Conservation (phyloP, 1,140 invertebrate species). For the Drosophila rhopaloa region DNA sequence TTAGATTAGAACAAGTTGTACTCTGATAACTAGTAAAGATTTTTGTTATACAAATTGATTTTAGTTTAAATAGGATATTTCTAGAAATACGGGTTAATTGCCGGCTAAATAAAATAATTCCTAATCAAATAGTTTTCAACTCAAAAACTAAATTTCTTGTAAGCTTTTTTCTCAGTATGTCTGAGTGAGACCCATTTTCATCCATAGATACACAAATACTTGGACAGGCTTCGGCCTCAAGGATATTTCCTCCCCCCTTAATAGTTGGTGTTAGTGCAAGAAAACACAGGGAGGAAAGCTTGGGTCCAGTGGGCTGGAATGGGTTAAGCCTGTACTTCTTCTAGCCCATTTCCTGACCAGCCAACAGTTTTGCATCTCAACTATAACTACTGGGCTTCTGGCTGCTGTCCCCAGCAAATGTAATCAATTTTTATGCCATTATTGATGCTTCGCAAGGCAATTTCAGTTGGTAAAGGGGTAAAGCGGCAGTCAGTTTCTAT, state of each 20-base stretch:
- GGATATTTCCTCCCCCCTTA: constrained; percentile 39
- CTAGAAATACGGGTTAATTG: no score
- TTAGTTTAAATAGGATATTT: no score
- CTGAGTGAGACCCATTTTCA: constrained; percentile 30
- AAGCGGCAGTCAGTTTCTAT: constrained; percentile 37
- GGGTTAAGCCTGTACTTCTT: constrained; percentile 25
- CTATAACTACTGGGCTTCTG: constrained; percentile 54
- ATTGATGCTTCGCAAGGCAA: constrained; percentile 77
- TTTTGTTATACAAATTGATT: no score
- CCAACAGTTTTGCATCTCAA: constrained; percentile 51
- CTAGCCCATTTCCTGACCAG: constrained; percentile 59
- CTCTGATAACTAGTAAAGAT: no score
- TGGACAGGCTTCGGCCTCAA: constrained; percentile 56
- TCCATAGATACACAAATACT: constrained; percentile 45
- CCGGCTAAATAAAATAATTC: no score
- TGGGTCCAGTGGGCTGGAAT: background rate
- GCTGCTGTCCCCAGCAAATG: constrained; percentile 51
- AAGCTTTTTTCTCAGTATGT: constrained; percentile 6
- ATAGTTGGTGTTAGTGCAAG: constrained; percentile 56
- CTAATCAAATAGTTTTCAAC: background rate
- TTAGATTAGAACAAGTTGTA: no score
- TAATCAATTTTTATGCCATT: constrained; percentile 82
- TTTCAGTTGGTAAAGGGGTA: constrained; percentile 12
- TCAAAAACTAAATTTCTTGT: background rate
- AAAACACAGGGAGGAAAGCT: constrained; percentile 37